Conservation (phyloP, 2,113 vertebrate genomes). For the Odontesthes bonariensis region DNA sequence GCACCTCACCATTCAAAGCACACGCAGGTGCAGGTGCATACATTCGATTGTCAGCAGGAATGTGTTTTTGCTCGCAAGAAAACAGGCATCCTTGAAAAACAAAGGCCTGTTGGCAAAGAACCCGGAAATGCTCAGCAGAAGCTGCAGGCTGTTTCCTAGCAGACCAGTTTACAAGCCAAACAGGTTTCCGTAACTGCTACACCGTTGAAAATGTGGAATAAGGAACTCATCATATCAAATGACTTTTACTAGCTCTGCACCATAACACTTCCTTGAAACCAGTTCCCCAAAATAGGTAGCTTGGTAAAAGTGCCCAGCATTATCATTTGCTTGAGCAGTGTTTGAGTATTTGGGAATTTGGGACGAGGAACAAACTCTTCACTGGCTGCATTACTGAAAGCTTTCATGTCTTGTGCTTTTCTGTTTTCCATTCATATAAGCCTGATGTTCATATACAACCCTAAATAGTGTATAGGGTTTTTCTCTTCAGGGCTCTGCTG, state of each 20-base stretch:
- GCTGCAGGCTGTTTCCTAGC: constrained; percentile 21
- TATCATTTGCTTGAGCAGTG: neutral
- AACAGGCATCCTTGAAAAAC: constrained; percentile 54
- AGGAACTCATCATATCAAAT: neutral
- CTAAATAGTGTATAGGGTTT: neutral
- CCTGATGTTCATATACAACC: neutral
- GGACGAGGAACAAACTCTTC: neutral
- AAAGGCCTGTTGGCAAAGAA: constrained; percentile 41
- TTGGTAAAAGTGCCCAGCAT: neutral
- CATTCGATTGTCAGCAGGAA: constrained; percentile 44
- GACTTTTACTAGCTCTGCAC: neutral
- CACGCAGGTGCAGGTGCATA: constrained; percentile 37
- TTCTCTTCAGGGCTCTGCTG: constrained; percentile 7
- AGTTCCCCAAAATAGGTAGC: neutral
- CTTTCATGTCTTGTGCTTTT: constrained; percentile 2
- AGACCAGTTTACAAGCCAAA: constrained; percentile 3
- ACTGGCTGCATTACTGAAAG: neutral
- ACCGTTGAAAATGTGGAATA: neutral
- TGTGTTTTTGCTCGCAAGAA: constrained; percentile 41
- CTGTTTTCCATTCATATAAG: neutral
- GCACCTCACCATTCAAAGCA: constrained; percentile 26
- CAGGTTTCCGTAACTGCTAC: constrained; percentile 2
- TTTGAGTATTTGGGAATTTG: neutral
- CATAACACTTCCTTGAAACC: constrained; percentile 4
- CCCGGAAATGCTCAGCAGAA: constrained; percentile 30